Conservation (phyloP, 2,113 vertebrate genomes). For the Ictidomys tridecemlineatus region DNA sequence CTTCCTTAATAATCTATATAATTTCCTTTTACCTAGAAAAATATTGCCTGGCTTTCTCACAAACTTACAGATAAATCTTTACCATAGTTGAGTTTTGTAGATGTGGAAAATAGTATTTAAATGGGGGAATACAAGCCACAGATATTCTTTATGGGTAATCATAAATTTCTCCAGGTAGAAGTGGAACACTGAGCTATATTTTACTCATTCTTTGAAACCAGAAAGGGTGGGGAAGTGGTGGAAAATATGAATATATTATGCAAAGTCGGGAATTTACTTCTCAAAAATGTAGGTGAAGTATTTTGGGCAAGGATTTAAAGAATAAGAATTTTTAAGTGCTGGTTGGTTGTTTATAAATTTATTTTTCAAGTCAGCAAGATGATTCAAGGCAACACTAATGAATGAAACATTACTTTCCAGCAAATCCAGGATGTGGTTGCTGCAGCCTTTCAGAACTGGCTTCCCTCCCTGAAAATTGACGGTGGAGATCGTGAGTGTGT, state of each 20-base stretch:
- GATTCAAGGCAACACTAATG: not conserved
- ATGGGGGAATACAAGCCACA: not conserved
- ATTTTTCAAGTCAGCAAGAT: conserved; percentile 38
- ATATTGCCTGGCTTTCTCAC: not conserved
- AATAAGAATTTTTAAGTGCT: conserved; percentile 19
- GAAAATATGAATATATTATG: conserved; percentile 47
- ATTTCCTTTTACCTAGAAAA: not conserved
- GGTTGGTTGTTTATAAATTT: conserved; percentile 29
- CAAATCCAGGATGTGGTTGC: not conserved
- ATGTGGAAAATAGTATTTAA: conserved; percentile 42
- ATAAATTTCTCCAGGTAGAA: conserved; percentile 40
- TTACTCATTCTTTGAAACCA: conserved; percentile 68
- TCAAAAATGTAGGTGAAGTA: not conserved
- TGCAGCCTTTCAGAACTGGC: not conserved
- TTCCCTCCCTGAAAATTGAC: not conserved
- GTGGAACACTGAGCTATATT: not conserved
- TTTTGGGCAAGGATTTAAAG: conserved; percentile 11
- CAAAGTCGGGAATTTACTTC: not conserved
- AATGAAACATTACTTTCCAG: conserved; percentile 1
- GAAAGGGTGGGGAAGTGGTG: not conserved
- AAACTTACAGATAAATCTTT: conserved; percentile 51
- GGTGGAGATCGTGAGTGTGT: not conserved
- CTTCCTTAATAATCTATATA: not conserved
- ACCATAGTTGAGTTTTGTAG: not conserved
- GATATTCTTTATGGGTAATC: not conserved